Base-by-base conservation (phyloP, 2,888 invertebrate species). In the Nematopogon swammerdamellus region DNA sequence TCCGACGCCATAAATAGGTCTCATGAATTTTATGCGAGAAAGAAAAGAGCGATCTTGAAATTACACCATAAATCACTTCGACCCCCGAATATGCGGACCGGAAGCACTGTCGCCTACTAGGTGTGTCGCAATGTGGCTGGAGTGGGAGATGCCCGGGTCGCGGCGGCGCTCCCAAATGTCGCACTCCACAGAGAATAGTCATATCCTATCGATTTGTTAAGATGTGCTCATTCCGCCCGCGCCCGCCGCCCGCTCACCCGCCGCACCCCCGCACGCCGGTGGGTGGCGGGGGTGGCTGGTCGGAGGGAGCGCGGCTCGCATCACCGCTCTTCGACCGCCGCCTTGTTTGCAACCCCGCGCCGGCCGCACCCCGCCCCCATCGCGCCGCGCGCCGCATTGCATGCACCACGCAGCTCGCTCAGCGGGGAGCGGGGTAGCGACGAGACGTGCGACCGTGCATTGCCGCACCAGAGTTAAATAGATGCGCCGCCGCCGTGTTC, bases 171-270 rank as follows among this genome's bases (percentile, higher is more conserved):
- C 74, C 77, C 73, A 70, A 79, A 77, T 74, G 75, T 75, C 70
- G 70, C 67, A 70, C 68, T 67, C 73, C 73, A 72, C 72, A 72
- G 75, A 76, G 79, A 77, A 77, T 75, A 79, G 77, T 80, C 79
- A 80, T 79, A 80, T 80, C 77, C 80, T 80, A 81, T 81, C 80
- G 80, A 81, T 81, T 80, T 80, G 80, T 80, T 79, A 80, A 81
- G 80, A 80, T 75, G 80, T 77, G 72, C 74, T 67, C 36, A 14
- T 14, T 14, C 36, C 54, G 54, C 66, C 59, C 63, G 63, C 48
- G 46, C 47, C 55, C 52, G 47, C 45, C 49, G 19, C 49, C 45
- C 52, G 51, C 20, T n/a, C 45, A 17, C 49, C 49, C 44, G 20
- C 20, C 29, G 29, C 18, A n/a, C n/a, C 16, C 44, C 45, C 10